phyloP scores from a whole-genome alignment of 2,113 vertebrate species.

The Patagioenas fasciata region DNA sequence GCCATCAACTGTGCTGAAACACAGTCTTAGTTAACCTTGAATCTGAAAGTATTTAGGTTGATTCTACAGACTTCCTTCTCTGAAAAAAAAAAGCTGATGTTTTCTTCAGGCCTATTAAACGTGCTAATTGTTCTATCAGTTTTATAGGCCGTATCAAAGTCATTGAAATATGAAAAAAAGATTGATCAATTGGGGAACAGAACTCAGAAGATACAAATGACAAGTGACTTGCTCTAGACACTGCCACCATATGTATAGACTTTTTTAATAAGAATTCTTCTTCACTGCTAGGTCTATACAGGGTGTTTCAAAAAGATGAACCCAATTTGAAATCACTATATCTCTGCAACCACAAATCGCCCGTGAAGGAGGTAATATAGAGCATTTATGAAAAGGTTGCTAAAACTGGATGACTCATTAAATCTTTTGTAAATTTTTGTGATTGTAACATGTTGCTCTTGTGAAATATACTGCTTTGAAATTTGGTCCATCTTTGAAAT shows the following conservation, averaged over 20 bases:
- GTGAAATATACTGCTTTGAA: too few species aligned
- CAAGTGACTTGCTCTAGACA: neutral
- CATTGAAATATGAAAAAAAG: neutral
- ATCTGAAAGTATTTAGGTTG: neutral
- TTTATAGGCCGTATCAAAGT: neutral
- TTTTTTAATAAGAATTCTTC: neutral
- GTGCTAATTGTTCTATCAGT: neutral
- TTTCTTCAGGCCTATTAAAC: neutral
- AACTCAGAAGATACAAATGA: neutral
- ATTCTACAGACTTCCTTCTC: neutral
- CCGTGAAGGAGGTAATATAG: too few species aligned
- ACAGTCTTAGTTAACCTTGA: neutral
- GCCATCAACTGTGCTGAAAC: neutral
- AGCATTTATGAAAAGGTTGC: too few species aligned
- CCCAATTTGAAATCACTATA: too few species aligned
- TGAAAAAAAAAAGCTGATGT: neutral
- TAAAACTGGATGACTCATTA: too few species aligned
- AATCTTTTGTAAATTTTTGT: too few species aligned
- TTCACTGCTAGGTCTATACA: neutral
- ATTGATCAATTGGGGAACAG: neutral
- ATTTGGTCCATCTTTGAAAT: too few species aligned
- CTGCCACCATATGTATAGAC: neutral
- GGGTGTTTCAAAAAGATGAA: too few species aligned
- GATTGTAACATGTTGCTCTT: too few species aligned
- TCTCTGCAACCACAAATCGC: too few species aligned